Conservation (phyloP, 2,113 vertebrate species). For the Numida meleagris region DNA sequence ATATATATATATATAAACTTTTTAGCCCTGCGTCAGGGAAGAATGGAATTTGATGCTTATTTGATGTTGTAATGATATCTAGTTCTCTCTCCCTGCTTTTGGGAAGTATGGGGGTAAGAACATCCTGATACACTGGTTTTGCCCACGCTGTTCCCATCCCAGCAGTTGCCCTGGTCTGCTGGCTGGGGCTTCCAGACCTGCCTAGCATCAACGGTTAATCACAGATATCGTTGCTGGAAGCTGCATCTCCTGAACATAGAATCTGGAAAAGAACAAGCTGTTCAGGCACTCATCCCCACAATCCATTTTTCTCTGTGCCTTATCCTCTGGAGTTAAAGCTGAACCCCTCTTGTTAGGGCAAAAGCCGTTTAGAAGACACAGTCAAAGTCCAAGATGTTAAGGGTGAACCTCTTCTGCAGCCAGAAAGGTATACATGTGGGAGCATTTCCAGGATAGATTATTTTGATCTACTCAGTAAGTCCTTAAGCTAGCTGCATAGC, state of each 20-base stretch:
- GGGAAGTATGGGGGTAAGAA: background rate
- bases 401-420: background rate
- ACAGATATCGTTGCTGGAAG: background rate
- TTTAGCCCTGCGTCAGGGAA: background rate
- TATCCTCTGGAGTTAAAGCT: background rate
- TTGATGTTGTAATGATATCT: background rate
- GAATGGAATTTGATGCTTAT: background rate
- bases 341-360: background rate
- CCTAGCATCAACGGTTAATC: background rate
- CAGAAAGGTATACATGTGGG: background rate
- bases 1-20: no score
- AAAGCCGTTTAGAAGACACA: background rate
- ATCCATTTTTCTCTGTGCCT: background rate
- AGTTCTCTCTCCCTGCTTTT: background rate
- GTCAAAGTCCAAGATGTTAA: conserved; percentile 12
- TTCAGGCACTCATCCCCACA: background rate
- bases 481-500: conserved; percentile 80
- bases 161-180: background rate
- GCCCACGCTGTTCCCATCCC: background rate
- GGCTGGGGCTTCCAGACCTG: background rate
- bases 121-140: background rate
- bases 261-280: background rate
- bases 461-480: conserved; percentile 78
- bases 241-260: background rate
- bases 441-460: conserved; percentile 65